phyloP scores from a whole-genome alignment of 1,140 invertebrate genomes.

The Nylanderia fulva region DNA sequence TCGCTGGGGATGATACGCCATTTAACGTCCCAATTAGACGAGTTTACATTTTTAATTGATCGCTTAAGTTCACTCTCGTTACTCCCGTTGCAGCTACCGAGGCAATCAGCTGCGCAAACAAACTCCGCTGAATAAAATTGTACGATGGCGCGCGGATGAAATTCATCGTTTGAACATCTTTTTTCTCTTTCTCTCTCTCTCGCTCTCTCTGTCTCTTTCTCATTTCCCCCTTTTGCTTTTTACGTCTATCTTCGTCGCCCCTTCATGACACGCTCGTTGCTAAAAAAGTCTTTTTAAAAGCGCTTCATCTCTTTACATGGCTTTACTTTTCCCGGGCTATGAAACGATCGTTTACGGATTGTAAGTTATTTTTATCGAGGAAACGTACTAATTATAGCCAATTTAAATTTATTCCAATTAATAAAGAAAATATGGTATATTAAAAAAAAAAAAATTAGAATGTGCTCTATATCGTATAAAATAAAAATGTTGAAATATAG shows the following conservation, averaged over 20 bases:
- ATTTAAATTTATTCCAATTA: neutral
- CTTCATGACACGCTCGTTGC: neutral
- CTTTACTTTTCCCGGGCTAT: constrained; percentile 16
- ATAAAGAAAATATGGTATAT: neutral
- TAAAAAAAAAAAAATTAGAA: neutral
- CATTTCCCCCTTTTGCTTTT: neutral
- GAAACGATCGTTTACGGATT: constrained; percentile 6
- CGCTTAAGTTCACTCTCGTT: constrained; percentile 67
- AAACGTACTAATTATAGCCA: constrained; percentile 7
- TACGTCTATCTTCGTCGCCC: constrained; percentile 3
- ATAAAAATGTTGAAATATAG: neutral
- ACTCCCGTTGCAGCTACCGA: constrained; percentile 29
- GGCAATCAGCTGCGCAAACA: constrained; percentile 73
- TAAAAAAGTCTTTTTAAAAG: constrained; percentile 37
- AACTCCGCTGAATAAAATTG: constrained; percentile 62
- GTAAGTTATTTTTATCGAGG: constrained; percentile 6
- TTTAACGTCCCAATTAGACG: constrained; percentile 70
- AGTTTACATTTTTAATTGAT: constrained; percentile 76
- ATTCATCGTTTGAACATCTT: constrained; percentile 25
- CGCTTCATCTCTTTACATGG: neutral
- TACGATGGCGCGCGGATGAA: constrained; percentile 47
- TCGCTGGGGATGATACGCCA: constrained; percentile 54
- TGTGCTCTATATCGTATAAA: neutral
- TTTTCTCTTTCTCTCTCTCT: neutral
- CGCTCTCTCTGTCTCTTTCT: too few species aligned